Evolutionary conservation across 1,140 invertebrate species (phyloP).

Genomic region (Lasaia peninsularis): DNA sequence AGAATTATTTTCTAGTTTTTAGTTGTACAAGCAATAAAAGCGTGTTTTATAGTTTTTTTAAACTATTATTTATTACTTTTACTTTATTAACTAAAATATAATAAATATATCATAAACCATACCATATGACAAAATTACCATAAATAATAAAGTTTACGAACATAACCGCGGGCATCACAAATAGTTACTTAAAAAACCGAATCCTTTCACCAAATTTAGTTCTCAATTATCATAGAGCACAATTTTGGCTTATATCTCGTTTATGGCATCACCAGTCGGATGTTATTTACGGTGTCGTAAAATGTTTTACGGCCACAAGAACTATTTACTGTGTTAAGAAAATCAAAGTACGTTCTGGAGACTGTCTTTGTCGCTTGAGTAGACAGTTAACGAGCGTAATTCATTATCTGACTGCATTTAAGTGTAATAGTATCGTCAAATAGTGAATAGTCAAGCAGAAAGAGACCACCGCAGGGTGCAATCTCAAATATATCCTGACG

Average conservation of each 20-base stretch:
- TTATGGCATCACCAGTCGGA: constrained; percentile 16
- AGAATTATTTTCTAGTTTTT: no score
- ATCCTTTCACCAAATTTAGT: background rate
- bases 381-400: background rate
- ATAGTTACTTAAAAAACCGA: background rate
- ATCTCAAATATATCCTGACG: no score
- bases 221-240: constrained; percentile 1
- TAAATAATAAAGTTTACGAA: background rate
- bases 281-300: constrained; percentile 33
- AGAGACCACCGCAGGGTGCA: no score
- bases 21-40: no score
- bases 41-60: no score
- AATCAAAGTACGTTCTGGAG: background rate
- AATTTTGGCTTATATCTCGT: background rate
- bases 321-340: constrained; percentile 12
- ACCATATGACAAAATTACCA: background rate
- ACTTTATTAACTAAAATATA: no score
- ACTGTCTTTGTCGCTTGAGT: background rate
- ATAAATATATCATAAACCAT: no score
- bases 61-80: no score
- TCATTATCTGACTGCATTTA: background rate
- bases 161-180: background rate
- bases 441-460: no score
- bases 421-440: no score
- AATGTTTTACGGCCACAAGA: constrained; percentile 25